phyloP scores from a whole-genome alignment of 2,888 invertebrate species.

The Cheilosia soror region DNA sequence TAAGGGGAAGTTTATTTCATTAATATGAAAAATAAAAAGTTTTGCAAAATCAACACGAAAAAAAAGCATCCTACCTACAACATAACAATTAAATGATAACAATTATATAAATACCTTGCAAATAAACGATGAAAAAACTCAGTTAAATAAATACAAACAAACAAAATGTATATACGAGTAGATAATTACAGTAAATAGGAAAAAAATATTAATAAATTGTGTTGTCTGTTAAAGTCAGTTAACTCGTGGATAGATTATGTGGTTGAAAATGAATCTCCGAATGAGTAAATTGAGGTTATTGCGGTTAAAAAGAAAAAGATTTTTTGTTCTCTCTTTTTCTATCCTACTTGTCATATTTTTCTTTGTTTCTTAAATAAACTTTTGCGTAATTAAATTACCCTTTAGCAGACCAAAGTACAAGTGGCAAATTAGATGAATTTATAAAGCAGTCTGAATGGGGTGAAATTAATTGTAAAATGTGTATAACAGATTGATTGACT shows the following conservation, averaged over 20 bases:
- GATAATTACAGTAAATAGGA: not conserved
- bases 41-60: too few relatives aligned
- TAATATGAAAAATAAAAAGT: too few relatives aligned
- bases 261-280: slow-evolving; percentile 20
- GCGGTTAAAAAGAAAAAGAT: not conserved
- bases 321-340: not conserved
- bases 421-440: slow-evolving; percentile 12
- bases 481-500: not conserved
- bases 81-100: too few relatives aligned
- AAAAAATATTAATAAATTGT: not conserved
- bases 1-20: too few relatives aligned
- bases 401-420: slow-evolving; percentile 33
- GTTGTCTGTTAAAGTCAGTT: not conserved
- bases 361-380: not conserved
- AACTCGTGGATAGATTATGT: slow-evolving; percentile 4
- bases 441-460: slow-evolving; percentile 12
- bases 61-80: too few relatives aligned
- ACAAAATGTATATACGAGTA: not conserved
- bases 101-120: too few relatives aligned
- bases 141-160: not conserved
- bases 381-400: slow-evolving; percentile 37
- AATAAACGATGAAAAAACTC: too few relatives aligned
- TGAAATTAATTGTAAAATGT: not conserved
- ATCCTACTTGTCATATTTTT: not conserved
- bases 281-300: slow-evolving; percentile 26